Conservation (phyloP, 2,797 vertebrate genomes). For the Tapirus indicus region DNA sequence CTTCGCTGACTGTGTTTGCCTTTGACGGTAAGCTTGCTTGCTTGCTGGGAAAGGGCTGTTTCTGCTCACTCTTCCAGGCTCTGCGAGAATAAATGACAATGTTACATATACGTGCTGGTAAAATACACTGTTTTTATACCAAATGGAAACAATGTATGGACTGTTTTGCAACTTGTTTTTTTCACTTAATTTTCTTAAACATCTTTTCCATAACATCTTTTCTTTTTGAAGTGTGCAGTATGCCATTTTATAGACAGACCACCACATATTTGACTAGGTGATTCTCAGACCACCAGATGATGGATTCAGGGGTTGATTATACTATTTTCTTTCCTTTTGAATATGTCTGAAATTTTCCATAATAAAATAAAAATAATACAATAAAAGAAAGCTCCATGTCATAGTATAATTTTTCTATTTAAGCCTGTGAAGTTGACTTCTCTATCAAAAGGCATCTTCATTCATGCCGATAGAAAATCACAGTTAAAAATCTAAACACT, state of each 20-base stretch:
- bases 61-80: neutral
- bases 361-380: neutral
- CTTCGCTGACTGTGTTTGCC: neutral
- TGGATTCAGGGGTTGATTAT: neutral
- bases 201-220: neutral
- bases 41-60: neutral
- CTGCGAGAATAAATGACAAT: neutral
- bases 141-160: neutral
- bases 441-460: neutral
- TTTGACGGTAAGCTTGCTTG: neutral
- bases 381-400: neutral
- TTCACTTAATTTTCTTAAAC: neutral
- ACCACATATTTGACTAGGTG: neutral
- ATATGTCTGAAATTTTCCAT: neutral
- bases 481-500: constrained; percentile 33
- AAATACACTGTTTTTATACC: constrained; percentile 1
- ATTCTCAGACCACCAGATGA: neutral
- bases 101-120: neutral
- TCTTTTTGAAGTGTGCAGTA: neutral
- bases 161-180: neutral
- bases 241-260: neutral
- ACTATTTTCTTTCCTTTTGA: neutral
- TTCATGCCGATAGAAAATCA: neutral
- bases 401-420: neutral
- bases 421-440: neutral